Evolutionary conservation across 30 jellyfish, hydroid and myxozoan genomes (phyloP), one percentile per base, ranked within the genome.

Genomic region (Mastigias papua): DNA sequence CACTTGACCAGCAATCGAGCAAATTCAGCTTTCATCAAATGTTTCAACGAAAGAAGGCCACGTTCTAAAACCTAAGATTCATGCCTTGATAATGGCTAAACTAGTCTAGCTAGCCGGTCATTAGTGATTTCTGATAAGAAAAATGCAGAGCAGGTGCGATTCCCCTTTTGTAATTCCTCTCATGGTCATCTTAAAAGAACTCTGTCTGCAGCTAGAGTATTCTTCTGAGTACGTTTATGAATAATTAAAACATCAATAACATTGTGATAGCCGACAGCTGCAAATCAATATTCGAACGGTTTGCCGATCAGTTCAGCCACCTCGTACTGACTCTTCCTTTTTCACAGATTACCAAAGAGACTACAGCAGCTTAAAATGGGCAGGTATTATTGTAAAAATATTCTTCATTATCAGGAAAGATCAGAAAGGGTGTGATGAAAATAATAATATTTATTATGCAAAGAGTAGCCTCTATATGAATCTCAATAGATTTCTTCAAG

Each of bases 101-200:
- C 27, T 19, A 19, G 9, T 11, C 67, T 54, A 19, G 67, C 67
- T 11, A 54, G 26, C 67, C 67, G 17, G 67, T 54, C 27, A 21
- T 54, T 11, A 54, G 67, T 19, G 67, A 54, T 54, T 54, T 11
- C 23, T 54, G 67, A 54, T 54, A 54, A 54, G 67, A 19, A 19
- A 54, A 54, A 5, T 54, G 54, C 25, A 20, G 13, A 32, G 58
- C 78, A 77, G 58, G 88, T 77, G 54, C 78, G 34, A 37, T 27
- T 54, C 37, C 75, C 88, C 78, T 77, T 75, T 77, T 77, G 88
- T 77, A 77, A 26, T 15, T 28, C 76, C 0, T 58, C 76, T 48
- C 48, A 37, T 72, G 83, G 35, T 72, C 70, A 72, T 17, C 66
- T 62, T 77, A 30, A 61, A 34, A 77, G 88, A 60, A 37, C 57